These are phyloP conservation scores for Rhinopithecus roxellana DNA, from an alignment of 2,113 vertebrate genomes.

Conservation along the genomic window DNA sequence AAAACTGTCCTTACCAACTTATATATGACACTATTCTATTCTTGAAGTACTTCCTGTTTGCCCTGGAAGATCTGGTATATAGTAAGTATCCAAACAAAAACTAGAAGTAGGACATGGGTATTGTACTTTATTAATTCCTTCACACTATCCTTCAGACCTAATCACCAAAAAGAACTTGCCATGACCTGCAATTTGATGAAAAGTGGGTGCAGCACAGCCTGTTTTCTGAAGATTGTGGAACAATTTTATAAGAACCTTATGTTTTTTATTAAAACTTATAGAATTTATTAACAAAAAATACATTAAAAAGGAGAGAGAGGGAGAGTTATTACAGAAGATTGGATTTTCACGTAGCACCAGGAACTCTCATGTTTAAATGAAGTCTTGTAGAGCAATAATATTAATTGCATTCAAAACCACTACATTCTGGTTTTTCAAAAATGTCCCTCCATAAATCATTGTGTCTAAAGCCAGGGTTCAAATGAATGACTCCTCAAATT, in stretches of 20 bases:
- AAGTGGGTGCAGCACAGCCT: not conserved
- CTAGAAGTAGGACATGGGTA: not conserved
- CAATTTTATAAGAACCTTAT: not conserved
- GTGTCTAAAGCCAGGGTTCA: not conserved
- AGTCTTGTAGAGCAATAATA: not conserved
- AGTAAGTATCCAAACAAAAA: not conserved
- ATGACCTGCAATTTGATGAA: not conserved
- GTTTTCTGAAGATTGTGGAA: not conserved
- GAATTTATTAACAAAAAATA: not conserved
- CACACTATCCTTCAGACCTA: not conserved
- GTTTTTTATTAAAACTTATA: not conserved
- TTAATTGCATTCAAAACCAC: not conserved
- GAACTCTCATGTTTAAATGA: not conserved
- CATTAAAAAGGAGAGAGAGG: not conserved
- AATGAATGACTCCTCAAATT: not conserved
- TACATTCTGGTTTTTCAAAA: not conserved
- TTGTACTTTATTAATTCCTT: not conserved
- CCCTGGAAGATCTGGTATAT: not conserved
- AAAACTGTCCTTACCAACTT: not conserved
- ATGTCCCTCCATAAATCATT: not conserved
- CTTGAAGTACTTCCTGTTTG: not conserved
- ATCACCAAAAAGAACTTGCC: not conserved
- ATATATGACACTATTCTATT: not conserved
- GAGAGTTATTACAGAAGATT: not conserved
- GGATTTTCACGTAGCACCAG: not conserved